A percentile compares a stretch with the other conserved stretches of the same genome.
Conservation (phyloP, 2,888 invertebrate species). For the Pachydiplax longipennis region DNA sequence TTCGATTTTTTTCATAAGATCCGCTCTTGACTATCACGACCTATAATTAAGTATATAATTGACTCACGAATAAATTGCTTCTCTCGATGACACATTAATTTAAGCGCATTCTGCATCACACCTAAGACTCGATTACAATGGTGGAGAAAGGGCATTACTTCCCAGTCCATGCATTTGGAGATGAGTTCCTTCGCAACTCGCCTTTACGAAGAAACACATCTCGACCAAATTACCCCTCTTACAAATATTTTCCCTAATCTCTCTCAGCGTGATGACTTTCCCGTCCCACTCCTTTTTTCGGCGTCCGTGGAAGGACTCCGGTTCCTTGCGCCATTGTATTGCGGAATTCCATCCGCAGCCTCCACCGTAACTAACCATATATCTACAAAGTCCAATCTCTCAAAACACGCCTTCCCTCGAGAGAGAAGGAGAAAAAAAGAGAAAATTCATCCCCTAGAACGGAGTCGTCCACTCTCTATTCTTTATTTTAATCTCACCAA, state of each 20-base stretch:
- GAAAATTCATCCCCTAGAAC: background rate
- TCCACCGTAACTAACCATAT: background rate
- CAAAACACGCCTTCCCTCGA: constrained; percentile 1
- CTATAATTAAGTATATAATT: too few relatives aligned
- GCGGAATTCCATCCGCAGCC: background rate
- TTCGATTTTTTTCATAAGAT: too few relatives aligned
- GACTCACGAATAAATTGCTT: too few relatives aligned
- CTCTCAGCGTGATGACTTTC: background rate
- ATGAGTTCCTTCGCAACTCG: too few relatives aligned
- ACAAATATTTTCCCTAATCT: background rate
- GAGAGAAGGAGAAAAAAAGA: background rate
- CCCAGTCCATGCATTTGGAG: too few relatives aligned
- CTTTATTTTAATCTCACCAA: background rate
- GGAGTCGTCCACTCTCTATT: background rate
- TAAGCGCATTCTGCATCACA: too few relatives aligned
- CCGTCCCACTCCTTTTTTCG: background rate
- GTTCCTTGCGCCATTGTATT: background rate
- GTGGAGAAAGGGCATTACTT: too few relatives aligned
- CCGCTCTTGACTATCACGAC: too few relatives aligned
- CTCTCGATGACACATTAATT: too few relatives aligned
- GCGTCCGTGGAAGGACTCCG: background rate
- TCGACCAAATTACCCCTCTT: too few relatives aligned
- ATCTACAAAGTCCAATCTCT: constrained; percentile 1
- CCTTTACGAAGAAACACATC: too few relatives aligned
- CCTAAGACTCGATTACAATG: too few relatives aligned